phyloP scores from a whole-genome alignment of 2,797 vertebrate genomes.

The Arremon aurantiirostris region DNA sequence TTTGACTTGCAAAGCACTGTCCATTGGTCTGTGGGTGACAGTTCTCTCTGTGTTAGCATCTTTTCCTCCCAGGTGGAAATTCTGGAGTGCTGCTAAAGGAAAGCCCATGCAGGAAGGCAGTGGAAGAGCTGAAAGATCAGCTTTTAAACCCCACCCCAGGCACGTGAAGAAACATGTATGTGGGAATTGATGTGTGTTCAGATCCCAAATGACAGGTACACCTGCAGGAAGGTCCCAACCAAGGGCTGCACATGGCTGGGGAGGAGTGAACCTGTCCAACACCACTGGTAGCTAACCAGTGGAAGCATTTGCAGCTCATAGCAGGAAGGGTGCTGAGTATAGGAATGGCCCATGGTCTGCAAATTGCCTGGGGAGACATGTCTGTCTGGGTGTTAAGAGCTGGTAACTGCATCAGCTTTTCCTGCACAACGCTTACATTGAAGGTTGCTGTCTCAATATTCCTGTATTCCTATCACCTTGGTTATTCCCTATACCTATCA shows the following conservation, averaged over 20 bases:
- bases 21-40: background rate
- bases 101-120: background rate
- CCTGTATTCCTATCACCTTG: background rate
- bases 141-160: background rate
- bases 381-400: background rate
- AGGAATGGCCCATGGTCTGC: background rate
- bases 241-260: accelerated
- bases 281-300: accelerated
- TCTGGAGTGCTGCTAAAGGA: background rate
- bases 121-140: background rate
- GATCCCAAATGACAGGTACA: background rate
- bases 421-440: background rate
- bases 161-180: background rate
- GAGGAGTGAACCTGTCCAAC: background rate
- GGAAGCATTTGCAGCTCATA: background rate
- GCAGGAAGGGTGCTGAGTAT: background rate
- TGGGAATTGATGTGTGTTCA: background rate
- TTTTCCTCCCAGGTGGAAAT: background rate
- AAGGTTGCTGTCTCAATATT: background rate
- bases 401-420: background rate
- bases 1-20: background rate
- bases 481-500: background rate
- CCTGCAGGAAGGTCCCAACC: background rate
- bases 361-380: accelerated
- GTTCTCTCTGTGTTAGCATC: background rate